These are phyloP conservation scores for Tupaia tana DNA, from an alignment of 2,113 vertebrate genomes.

Conservation along the genomic window DNA sequence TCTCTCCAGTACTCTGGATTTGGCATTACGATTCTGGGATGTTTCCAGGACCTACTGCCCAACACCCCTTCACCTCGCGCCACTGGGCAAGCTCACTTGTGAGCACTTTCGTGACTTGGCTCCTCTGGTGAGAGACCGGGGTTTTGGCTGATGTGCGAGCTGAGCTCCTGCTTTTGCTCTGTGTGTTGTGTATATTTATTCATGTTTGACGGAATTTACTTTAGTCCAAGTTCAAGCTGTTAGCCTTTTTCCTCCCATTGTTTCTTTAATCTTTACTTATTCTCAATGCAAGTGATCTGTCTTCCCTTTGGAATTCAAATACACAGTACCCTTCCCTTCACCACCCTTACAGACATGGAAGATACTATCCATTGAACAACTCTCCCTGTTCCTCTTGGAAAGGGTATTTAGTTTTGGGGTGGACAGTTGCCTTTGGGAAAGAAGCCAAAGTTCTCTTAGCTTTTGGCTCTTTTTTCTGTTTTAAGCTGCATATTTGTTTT, in stretches of 20 bases:
- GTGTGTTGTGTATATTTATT: slow-evolving; percentile 54
- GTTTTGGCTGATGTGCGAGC: slow-evolving; percentile 30
- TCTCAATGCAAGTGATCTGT: not conserved
- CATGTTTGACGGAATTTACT: slow-evolving; percentile 60
- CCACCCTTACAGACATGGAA: not conserved
- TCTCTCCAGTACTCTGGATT: not conserved
- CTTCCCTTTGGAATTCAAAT: not conserved
- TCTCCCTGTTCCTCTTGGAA: not conserved
- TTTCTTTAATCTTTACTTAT: slow-evolving; percentile 33
- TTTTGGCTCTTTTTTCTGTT: not conserved
- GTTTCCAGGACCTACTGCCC: not conserved
- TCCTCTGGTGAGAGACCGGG: not conserved
- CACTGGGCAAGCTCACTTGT: accelerated
- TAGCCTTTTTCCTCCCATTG: slow-evolving; percentile 46
- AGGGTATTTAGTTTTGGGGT: not conserved
- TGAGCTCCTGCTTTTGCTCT: slow-evolving; percentile 62
- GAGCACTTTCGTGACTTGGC: not conserved
- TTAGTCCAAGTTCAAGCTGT: slow-evolving; percentile 43
- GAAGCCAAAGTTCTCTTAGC: not conserved
- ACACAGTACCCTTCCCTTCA: not conserved
- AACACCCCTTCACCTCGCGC: not conserved
- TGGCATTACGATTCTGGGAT: not conserved
- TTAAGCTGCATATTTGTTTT: slow-evolving; percentile 46
- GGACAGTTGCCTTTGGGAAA: slow-evolving; percentile 25
- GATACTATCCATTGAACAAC: not conserved